phyloP scores from a whole-genome alignment of 2,888 invertebrate species.

The Microctonus brassicae region DNA sequence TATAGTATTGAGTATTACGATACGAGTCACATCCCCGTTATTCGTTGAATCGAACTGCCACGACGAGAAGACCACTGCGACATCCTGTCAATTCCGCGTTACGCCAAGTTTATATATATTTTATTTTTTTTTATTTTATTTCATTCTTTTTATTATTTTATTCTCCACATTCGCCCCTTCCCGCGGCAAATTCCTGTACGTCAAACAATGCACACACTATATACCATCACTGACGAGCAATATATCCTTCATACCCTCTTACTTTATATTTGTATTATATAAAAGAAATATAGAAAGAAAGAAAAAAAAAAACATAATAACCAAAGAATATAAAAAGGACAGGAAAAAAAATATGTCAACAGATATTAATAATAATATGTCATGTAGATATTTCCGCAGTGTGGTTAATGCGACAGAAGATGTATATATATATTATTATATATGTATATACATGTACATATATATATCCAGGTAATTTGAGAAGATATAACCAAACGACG shows the following conservation, averaged over 20 bases:
- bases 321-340: background rate
- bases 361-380: conserved; percentile 38
- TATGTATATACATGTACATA: no score
- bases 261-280: background rate
- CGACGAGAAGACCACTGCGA: conserved; percentile 44
- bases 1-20: conserved; percentile 13
- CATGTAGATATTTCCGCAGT: conserved; percentile 18
- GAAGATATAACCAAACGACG: conserved; percentile 28
- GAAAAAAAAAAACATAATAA: background rate
- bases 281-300: background rate
- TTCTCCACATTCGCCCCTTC: background rate
- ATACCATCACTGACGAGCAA: background rate
- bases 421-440: no score
- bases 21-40: conserved; percentile 22
- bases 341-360: conserved; percentile 25
- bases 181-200: background rate
- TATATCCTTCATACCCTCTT: conserved; percentile 8
- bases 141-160: conserved; percentile 8
- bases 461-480: conserved; percentile 38
- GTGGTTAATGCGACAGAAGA: conserved; percentile 1
- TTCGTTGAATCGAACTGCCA: conserved; percentile 42
- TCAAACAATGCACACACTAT: background rate
- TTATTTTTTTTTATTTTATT: conserved; percentile 1
- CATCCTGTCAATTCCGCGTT: conserved; percentile 48
- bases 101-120: conserved; percentile 28